Base-by-base conservation (phyloP, 2,888 invertebrate species). In the Zygogramma bicolorata region DNA sequence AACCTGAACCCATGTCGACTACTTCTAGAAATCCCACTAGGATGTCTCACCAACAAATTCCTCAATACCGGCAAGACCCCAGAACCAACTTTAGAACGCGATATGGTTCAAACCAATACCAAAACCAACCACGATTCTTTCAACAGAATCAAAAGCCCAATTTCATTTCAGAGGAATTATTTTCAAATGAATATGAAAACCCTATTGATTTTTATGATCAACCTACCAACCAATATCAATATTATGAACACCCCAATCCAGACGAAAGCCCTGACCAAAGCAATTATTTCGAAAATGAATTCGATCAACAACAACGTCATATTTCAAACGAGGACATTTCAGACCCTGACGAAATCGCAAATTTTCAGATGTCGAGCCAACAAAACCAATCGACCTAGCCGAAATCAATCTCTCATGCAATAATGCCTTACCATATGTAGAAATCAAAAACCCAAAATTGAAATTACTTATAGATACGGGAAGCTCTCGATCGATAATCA, bases 401-500 rank as follows among this genome's bases (percentile, higher is more conserved):
- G 40, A 40, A 40, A 40, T 40, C 8, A 40, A 40, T n/a, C 13
- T 40, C 40, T 40, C 40, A 53, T 25, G n/a, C n/a, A n/a, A n/a
- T n/a, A n/a, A n/a, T n/a, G 13, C 60, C 20, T 15, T 57, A 7
- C 27, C 57, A 13, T 57, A 57, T 57, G 27, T 57, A 15, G 25
- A 57, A 57, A 57, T 38, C 38, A 67, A 58, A 22, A 63, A 71
- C 3, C 70, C 70, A 15, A 60, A 60, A n/a, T 27, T 63, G 8
- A n/a, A 70, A 74, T 53, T 62, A 3, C 22, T 74, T 59, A 70
- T 74, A 4, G 74, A 70, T 18, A 74, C 74, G 10, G 74, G 70
- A 8, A 61, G 70, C 34, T 46, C 60, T 31, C 53, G 34, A 13
- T 71, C 70, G 8, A 22, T 74, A 62, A n/a, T 74, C 25, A 49